These are phyloP conservation scores for Anguilla obscura DNA, from an alignment of 2,797 vertebrate species.

Conservation along the genomic window DNA sequence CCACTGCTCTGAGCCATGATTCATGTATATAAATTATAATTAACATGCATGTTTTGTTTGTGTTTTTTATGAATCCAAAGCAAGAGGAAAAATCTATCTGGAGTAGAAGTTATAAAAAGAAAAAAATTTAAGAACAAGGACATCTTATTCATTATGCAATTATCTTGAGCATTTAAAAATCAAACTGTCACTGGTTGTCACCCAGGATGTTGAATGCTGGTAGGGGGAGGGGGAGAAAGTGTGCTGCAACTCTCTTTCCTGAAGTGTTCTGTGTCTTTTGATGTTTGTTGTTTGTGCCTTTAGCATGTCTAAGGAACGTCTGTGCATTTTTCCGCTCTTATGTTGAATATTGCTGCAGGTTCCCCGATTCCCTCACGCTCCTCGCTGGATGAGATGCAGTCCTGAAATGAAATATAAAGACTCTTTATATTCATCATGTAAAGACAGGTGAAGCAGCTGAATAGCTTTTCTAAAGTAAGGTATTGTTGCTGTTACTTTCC, in stretches of 20 bases:
- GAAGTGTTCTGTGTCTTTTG: constrained; percentile 28
- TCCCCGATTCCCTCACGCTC: background rate
- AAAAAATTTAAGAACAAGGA: background rate
- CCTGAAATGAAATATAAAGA: background rate
- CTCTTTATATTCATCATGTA: background rate
- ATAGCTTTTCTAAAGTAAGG: background rate
- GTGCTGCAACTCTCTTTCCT: background rate
- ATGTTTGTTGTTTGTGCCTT: constrained; percentile 34
- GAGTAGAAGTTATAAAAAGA: background rate
- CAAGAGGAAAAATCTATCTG: no score
- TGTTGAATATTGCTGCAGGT: constrained; percentile 31
- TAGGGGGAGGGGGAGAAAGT: background rate
- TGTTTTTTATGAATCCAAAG: no score
- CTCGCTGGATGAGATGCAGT: background rate
- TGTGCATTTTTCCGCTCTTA: constrained; percentile 29
- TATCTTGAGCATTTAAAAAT: background rate
- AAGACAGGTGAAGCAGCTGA: background rate
- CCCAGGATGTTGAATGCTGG: background rate
- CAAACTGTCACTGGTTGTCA: background rate
- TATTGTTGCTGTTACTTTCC: constrained; percentile 3
- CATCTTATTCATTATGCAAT: background rate
- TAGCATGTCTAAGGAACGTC: constrained; percentile 21
- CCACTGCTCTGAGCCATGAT: no score
- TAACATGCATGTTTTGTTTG: no score
- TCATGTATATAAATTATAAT: no score